Base-by-base conservation (phyloP, 2,888 invertebrate genomes). In the Halocaridina rubra region DNA sequence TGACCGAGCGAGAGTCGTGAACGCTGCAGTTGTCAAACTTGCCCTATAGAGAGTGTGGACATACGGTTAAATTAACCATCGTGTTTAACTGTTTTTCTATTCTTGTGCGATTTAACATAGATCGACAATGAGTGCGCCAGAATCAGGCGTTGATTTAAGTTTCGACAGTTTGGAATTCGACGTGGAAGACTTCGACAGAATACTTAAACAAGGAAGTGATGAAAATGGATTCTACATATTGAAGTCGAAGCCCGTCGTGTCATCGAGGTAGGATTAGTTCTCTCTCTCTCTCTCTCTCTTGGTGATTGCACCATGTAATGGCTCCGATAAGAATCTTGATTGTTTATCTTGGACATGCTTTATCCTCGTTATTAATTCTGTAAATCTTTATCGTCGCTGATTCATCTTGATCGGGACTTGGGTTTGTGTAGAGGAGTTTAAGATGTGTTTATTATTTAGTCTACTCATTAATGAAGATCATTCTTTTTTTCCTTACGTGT, bases 181-280 rank as follows among this genome's bases (percentile, higher is more conserved):
- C 29, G 46, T 79, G 10, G 30, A 64, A 2, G 84, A 84, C 46
- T 74, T 84, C 27, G 84, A 84, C 3, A 27, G 19, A 7, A 71
- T 84, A 13, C 19, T 84, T 74, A 75, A 67, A 10, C 64, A 74
- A 22, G 84, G 84, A 3, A 29, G 84, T 10, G 84, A 84, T 22
- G 84, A 74, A 10, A 84, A 84, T 33, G 84, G 84, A 29, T 84
- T 84, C 53, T 84, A 84, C 74, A 79, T 64, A 10, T 30, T 84
- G 67, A 84, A 84, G 75, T 84, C 84, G 27, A 84, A 84, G 16
- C 84, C 84, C 22, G 79, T 74, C n/a, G 53, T 72, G 46, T 79
- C 84, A 2, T 75, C 79, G 8, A 84, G 84, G 84, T 84, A 53
- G 30, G 84, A n/a, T 19, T 10, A n/a, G n/a, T n/a, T 29, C 30